Conservation (phyloP, 2,113 vertebrate species). For the Thermophis baileyi region DNA sequence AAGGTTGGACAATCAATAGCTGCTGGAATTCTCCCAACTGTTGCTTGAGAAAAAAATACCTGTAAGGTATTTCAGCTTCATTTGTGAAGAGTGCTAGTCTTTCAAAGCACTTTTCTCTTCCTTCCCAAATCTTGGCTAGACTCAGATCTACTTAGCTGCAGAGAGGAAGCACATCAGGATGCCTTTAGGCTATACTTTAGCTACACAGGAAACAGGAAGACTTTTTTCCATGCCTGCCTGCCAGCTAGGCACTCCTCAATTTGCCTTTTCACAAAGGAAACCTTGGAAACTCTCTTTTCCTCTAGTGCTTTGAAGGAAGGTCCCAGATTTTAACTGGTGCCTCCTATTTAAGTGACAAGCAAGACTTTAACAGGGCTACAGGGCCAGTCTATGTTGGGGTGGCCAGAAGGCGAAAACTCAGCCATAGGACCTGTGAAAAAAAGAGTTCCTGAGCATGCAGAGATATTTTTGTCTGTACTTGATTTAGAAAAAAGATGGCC, state of each 20-base stretch:
- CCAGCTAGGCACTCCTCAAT: not conserved
- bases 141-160: not conserved
- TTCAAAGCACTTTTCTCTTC: not conserved
- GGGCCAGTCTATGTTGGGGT: not conserved
- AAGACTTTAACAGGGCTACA: too few species aligned
- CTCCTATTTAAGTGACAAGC: not conserved
- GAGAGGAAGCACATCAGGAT: not conserved
- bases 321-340: not conserved
- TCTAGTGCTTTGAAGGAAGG: not conserved
- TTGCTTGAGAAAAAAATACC: not conserved
- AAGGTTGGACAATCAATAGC: not conserved
- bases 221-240: not conserved
- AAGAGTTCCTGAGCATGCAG: not conserved
- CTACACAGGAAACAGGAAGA: not conserved
- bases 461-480: not conserved
- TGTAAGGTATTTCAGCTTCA: not conserved
- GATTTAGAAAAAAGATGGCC: not conserved
- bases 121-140: not conserved
- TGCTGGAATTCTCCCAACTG: not conserved
- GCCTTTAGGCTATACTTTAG: not conserved
- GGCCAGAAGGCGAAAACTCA: not conserved
- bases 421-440: not conserved
- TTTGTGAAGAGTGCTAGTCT: not conserved
- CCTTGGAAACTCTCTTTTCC: not conserved
- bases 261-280: not conserved